A percentile compares a stretch with the other conserved stretches of the same genome.
Evolutionary conservation across 2,797 vertebrate genomes (phyloP).

Genomic region (Semotilus atromaculatus): DNA sequence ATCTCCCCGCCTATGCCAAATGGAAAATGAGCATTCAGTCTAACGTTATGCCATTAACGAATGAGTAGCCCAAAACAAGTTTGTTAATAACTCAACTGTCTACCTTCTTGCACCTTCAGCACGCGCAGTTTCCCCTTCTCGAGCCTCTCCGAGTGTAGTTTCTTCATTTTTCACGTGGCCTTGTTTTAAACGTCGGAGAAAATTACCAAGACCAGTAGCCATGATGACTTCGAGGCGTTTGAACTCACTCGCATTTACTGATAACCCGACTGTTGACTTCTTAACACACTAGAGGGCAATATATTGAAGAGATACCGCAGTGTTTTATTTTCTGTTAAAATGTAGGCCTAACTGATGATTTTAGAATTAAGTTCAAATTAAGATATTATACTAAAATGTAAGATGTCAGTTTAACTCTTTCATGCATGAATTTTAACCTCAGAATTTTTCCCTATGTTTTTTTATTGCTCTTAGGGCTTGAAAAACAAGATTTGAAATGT

Average conservation of each 20-base stretch:
- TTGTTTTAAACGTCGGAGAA: conserved; percentile 39
- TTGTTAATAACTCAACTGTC: neutral
- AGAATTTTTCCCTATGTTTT: no score
- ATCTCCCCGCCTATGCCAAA: conserved; percentile 9
- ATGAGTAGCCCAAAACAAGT: neutral
- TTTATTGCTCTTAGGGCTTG: no score
- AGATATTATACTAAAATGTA: neutral
- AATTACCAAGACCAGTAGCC: conserved; percentile 58
- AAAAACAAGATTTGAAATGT: no score
- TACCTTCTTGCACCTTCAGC: neutral
- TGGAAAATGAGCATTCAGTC: neutral
- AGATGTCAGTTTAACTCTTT: neutral
- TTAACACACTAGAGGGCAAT: neutral
- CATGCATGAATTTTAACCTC: no score
- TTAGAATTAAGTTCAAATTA: neutral
- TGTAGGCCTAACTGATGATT: neutral
- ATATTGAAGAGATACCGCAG: neutral
- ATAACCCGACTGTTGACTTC: neutral
- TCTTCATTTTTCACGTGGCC: conserved; percentile 9
- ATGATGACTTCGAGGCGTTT: conserved; percentile 57
- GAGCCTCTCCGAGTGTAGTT: neutral
- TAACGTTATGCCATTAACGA: neutral
- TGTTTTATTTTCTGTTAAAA: neutral
- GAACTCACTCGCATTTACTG: neutral
- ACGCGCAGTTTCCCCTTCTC: neutral